phyloP scores from a whole-genome alignment of 2,888 invertebrate genomes.

The Heliconius sara region DNA sequence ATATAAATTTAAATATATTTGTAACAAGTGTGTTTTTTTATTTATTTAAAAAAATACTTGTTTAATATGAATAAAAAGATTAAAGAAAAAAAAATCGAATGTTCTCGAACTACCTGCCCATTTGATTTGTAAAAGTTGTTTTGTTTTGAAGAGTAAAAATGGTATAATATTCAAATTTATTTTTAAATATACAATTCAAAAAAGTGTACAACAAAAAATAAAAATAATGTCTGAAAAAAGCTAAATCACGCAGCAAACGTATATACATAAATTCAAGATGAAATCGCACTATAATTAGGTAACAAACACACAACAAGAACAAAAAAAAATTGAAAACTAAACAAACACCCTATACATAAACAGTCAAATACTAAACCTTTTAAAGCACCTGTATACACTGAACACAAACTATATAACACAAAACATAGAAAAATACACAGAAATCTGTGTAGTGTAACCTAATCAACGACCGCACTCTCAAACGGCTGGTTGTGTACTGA shows the following conservation, averaged over 20 bases:
- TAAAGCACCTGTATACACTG: slow-evolving; percentile 11
- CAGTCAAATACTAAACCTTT: slow-evolving; percentile 10
- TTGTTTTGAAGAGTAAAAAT: background rate
- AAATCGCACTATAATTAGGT: background rate
- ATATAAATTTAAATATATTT: slow-evolving; percentile 4
- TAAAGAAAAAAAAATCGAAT: background rate
- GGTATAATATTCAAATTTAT: background rate
- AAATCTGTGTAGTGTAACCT: background rate
- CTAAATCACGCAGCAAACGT: background rate
- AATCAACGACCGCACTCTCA: slow-evolving; percentile 43
- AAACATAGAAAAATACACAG: slow-evolving; percentile 7
- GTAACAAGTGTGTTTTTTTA: background rate
- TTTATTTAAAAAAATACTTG: background rate
- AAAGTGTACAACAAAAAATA: background rate
- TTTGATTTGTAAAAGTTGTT: background rate
- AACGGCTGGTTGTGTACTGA: slow-evolving; percentile 37
- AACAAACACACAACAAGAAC: background rate
- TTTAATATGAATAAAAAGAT: background rate
- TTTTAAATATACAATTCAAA: background rate
- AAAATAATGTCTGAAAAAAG: background rate
- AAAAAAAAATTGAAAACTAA: background rate
- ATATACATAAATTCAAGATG: slow-evolving; percentile 5
- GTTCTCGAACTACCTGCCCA: background rate
- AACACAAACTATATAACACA: slow-evolving; percentile 25
- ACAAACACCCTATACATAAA: background rate